Conservation (phyloP, 2,113 vertebrate genomes). For the Xenotilapia leptura region DNA sequence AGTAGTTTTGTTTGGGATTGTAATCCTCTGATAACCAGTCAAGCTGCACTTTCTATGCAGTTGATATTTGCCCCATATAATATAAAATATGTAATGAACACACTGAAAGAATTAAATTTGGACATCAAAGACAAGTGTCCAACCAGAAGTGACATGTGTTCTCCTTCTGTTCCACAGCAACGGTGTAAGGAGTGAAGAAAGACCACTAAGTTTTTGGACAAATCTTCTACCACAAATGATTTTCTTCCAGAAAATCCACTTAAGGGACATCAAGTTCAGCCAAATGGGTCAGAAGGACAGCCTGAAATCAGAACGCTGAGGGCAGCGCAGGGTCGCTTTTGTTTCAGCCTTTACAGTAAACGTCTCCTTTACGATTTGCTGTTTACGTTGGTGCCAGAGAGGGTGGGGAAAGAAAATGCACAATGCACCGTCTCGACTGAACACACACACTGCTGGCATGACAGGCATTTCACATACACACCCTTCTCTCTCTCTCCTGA, state of each 20-base stretch:
- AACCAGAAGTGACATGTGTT: not conserved
- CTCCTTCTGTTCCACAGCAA: not conserved
- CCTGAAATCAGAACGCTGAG: not conserved
- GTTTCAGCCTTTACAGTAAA: not conserved
- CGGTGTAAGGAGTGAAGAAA: not conserved
- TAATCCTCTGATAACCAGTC: not conserved
- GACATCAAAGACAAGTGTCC: not conserved
- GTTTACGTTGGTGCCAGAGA: not conserved
- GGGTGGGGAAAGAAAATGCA: not conserved
- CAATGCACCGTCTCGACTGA: not conserved
- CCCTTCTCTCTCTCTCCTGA: not conserved
- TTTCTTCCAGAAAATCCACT: not conserved
- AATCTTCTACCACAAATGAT: not conserved
- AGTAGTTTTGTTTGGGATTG: not conserved
- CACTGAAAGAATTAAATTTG: not conserved
- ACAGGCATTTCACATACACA: not conserved
- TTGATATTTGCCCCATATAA: not conserved
- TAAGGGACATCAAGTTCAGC: not conserved
- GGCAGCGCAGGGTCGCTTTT: not conserved
- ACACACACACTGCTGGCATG: not conserved
- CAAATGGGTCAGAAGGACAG: not conserved
- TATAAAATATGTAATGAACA: not conserved
- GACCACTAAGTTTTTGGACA: not conserved
- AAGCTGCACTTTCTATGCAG: not conserved
- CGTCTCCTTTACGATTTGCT: not conserved